These are phyloP conservation scores for Aporophyla lueneburgensis DNA, from an alignment of 2,888 invertebrate genomes.

Conservation along the genomic window DNA sequence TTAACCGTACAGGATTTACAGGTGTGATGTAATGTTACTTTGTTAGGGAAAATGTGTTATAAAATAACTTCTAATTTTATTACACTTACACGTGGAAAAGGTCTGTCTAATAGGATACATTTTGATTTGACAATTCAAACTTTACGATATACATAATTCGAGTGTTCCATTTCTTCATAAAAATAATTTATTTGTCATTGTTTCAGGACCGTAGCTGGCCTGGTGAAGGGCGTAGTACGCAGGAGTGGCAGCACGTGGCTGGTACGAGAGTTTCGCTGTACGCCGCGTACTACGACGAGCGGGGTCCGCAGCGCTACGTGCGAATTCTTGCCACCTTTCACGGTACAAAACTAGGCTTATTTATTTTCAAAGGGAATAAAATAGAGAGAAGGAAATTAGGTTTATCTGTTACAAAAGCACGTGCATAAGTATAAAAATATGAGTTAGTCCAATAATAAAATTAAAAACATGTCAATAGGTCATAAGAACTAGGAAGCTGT, in stretches of 20 bases:
- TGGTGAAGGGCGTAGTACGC: conserved; percentile 41
- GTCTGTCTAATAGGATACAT: too few species aligned
- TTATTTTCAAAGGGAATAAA: accelerated
- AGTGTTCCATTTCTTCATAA: not conserved
- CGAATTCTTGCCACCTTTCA: conserved; percentile 84
- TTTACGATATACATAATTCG: not conserved
- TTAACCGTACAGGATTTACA: too few species aligned
- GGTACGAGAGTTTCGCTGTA: conserved; percentile 87
- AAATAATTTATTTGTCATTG: conserved; percentile 2
- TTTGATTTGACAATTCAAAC: not conserved
- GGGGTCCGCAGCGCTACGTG: conserved; percentile 83
- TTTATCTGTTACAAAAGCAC: not conserved
- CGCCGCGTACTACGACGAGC: conserved; percentile 90
- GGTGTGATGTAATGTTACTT: not conserved
- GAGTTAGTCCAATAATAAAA: not conserved
- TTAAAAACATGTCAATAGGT: not conserved
- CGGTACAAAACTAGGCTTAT: not conserved
- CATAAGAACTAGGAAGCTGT: not conserved
- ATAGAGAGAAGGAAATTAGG: not conserved
- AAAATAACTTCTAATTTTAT: not conserved
- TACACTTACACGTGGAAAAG: not conserved
- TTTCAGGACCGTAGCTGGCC: conserved; percentile 85
- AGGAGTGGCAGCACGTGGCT: conserved; percentile 84
- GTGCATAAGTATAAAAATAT: too few species aligned
- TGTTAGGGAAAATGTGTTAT: not conserved